Percentiles rank a stretch among this genome's conserved stretches.
phyloP scores from a whole-genome alignment of 2,888 invertebrate genomes.

The Rotaria sp. region DNA sequence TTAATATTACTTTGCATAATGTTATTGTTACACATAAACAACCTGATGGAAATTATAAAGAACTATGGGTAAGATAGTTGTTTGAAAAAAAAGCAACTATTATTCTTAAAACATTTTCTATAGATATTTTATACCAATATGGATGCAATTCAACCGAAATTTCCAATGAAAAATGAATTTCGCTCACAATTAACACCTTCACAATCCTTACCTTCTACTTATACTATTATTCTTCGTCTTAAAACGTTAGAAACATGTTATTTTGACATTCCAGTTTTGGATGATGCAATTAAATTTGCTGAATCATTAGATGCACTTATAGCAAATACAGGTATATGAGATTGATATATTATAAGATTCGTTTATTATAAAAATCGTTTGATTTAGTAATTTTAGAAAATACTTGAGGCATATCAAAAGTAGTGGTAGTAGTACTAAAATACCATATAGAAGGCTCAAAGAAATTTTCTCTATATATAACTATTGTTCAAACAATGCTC shows the following conservation, averaged over 20 bases:
- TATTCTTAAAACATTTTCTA: neutral
- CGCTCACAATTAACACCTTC: neutral
- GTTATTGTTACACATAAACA: neutral
- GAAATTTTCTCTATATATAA: too few relatives aligned
- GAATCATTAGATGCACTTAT: conserved; percentile 18
- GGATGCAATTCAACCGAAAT: neutral
- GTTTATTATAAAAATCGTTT: too few relatives aligned
- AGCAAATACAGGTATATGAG: neutral
- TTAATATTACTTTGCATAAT: conserved; percentile 12
- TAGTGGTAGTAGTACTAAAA: too few relatives aligned
- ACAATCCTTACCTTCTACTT: neutral
- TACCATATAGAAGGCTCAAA: too few relatives aligned
- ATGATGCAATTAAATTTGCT: conserved; percentile 11
- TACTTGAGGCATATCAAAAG: too few relatives aligned
- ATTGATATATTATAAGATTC: too few relatives aligned
- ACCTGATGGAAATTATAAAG: neutral
- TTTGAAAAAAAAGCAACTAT: neutral
- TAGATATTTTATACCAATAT: conserved; percentile 25
- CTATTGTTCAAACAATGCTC: too few relatives aligned
- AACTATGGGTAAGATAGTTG: neutral
- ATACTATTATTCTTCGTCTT: neutral
- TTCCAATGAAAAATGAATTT: neutral
- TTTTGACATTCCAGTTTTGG: neutral
- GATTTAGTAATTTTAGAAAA: too few relatives aligned
- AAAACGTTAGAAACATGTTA: neutral